Conservation (phyloP, 2,113 vertebrate genomes). For the Atlantisia rogersi region DNA sequence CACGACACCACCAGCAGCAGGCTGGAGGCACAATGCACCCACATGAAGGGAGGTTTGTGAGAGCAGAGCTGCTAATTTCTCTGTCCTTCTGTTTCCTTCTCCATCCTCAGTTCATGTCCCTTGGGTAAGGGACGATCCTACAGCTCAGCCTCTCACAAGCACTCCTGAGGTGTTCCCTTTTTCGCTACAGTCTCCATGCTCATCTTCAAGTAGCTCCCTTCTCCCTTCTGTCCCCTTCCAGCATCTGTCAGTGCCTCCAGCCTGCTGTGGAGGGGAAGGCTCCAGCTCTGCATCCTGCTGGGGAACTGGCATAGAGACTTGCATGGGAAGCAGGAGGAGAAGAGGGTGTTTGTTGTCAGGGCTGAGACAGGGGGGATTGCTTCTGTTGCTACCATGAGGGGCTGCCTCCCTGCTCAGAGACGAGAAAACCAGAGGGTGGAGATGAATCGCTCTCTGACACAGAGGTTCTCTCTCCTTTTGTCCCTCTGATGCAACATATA, state of each 20-base stretch:
- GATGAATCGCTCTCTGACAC: not conserved
- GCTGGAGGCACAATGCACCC: not conserved
- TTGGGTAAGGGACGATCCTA: not conserved
- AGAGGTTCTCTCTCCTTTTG: not conserved
- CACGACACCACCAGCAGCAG: accelerated
- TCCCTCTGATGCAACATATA: not conserved
- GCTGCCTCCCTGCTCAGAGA: not conserved
- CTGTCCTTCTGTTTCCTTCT: not conserved
- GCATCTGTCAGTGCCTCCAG: not conserved
- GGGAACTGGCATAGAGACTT: not conserved
- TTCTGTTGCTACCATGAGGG: not conserved
- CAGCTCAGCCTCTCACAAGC: not conserved
- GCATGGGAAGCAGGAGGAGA: not conserved
- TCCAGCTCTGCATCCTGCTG: not conserved
- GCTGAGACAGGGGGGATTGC: constrained; percentile 5
- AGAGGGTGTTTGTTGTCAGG: not conserved
- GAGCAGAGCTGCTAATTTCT: not conserved
- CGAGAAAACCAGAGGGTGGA: not conserved
- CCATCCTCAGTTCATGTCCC: not conserved
- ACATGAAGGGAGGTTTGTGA: not conserved
- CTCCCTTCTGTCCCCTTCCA: not conserved
- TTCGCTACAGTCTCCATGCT: not conserved
- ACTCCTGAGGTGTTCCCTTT: not conserved
- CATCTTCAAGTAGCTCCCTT: not conserved
- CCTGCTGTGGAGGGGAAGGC: not conserved